A percentile compares a stretch with the other conserved stretches of the same genome.
phyloP scores from a whole-genome alignment of 2,797 vertebrate genomes.

The Oreochromis mossambicus region DNA sequence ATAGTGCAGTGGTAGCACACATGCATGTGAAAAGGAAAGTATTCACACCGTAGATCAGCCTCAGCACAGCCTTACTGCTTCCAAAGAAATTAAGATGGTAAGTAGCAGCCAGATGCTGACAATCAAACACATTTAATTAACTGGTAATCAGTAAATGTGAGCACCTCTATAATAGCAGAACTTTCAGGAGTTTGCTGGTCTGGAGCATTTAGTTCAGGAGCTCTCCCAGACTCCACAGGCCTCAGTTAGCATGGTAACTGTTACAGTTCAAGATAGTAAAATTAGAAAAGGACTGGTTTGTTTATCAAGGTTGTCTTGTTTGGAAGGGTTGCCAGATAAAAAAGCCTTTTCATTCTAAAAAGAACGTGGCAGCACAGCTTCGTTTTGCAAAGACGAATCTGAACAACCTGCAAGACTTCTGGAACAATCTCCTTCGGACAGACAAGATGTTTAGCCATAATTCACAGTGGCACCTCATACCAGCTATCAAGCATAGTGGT shows the following conservation, averaged over 20 bases:
- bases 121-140: neutral
- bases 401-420: neutral
- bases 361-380: neutral
- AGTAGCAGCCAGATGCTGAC: neutral
- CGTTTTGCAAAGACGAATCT: neutral
- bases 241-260: neutral
- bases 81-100: neutral
- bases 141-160: neutral
- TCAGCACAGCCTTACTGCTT: neutral
- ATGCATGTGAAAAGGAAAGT: neutral
- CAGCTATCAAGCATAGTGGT: neutral
- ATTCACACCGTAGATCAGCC: neutral
- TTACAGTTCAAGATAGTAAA: neutral
- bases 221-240: neutral
- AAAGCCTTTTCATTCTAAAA: neutral
- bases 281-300: neutral
- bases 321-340: neutral
- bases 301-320: neutral
- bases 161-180: neutral
- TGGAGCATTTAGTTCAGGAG: neutral
- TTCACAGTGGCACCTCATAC: neutral
- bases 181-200: neutral
- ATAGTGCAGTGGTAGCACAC: neutral
- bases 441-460: neutral
- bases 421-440: neutral